Evolutionary conservation across 2,797 vertebrate species (phyloP).

Genomic region (Lacerta agilis): DNA sequence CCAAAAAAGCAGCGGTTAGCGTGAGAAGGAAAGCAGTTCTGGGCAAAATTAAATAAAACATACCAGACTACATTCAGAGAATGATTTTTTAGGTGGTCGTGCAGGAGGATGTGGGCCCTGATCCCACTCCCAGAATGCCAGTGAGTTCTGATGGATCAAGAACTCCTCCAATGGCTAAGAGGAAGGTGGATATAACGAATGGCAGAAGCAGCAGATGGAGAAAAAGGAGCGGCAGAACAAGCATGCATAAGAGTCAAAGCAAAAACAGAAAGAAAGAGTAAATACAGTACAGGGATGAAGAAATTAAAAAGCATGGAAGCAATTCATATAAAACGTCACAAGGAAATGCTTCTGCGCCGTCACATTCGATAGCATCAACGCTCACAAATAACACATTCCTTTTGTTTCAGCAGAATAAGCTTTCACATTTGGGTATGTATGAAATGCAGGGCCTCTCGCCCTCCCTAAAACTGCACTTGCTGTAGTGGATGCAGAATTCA

Average conservation of each 20-base stretch:
- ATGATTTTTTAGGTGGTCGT: slow-evolving; percentile 94
- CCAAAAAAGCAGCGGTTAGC: slow-evolving; percentile 28
- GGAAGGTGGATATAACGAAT: slow-evolving; percentile 73
- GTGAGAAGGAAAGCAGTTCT: slow-evolving; percentile 62
- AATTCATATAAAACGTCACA: slow-evolving; percentile 5
- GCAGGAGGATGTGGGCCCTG: slow-evolving; percentile 84
- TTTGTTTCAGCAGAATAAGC: slow-evolving; percentile 36
- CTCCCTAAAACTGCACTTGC: slow-evolving; percentile 33
- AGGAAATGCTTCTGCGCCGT: slow-evolving; percentile 45
- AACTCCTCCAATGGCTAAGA: slow-evolving; percentile 85
- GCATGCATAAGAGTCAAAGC: slow-evolving; percentile 74
- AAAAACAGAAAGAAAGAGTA: slow-evolving; percentile 40
- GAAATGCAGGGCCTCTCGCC: slow-evolving; percentile 16
- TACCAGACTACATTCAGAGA: slow-evolving; percentile 95
- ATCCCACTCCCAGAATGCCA: slow-evolving; percentile 96
- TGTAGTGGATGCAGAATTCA: slow-evolving; percentile 33
- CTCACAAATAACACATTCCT: slow-evolving; percentile 55
- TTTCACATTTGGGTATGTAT: not conserved
- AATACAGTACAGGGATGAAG: slow-evolving; percentile 43
- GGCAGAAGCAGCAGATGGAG: slow-evolving; percentile 69
- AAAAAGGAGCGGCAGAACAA: slow-evolving; percentile 71
- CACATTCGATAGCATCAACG: slow-evolving; percentile 56
- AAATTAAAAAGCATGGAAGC: slow-evolving; percentile 49
- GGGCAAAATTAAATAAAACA: slow-evolving; percentile 83
- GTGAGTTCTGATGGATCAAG: slow-evolving; percentile 89